Percentiles rank a stretch among this genome's conserved stretches.
Evolutionary conservation across 1,140 invertebrate genomes (phyloP).

Genomic region (Pararge aegeria): DNA sequence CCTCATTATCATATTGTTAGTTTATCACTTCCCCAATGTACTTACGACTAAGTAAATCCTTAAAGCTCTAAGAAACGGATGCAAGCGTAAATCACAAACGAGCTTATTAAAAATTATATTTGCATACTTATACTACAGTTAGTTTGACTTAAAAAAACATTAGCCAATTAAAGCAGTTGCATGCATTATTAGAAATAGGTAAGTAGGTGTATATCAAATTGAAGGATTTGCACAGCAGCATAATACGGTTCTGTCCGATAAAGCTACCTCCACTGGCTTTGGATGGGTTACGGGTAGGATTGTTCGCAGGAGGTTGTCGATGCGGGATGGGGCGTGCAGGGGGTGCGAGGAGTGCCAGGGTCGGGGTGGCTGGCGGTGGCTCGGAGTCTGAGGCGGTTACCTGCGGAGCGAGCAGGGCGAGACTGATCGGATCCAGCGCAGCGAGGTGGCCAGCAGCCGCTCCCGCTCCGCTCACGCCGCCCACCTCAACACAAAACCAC

Average conservation of each 20-base stretch:
- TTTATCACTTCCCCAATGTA: neutral
- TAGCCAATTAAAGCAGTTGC: conserved; percentile 59
- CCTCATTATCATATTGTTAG: conserved; percentile 6
- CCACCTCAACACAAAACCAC: conserved; percentile 79
- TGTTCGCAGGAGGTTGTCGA: conserved; percentile 11
- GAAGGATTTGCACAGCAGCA: conserved; percentile 39
- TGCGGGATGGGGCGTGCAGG: conserved; percentile 10
- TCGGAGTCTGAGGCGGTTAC: conserved; percentile 54
- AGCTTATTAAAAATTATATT: conserved; percentile 8
- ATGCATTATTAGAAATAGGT: conserved; percentile 54
- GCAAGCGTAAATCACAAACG: conserved; percentile 6
- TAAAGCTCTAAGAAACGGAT: neutral
- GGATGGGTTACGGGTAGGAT: conserved; percentile 22
- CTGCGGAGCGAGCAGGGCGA: conserved; percentile 75
- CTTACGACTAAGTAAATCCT: neutral
- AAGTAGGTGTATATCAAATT: conserved; percentile 35
- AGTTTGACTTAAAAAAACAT: conserved; percentile 33
- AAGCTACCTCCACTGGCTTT: conserved; percentile 32
- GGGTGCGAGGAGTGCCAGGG: conserved; percentile 31
- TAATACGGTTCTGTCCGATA: conserved; percentile 50
- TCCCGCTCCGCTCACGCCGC: conserved; percentile 72
- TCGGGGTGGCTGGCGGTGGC: conserved; percentile 44
- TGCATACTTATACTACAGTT: conserved; percentile 23
- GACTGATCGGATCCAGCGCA: conserved; percentile 73
- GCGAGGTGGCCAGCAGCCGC: conserved; percentile 70